phyloP scores from a whole-genome alignment of 2,888 invertebrate species.

The Scaptomyza tumidula region DNA sequence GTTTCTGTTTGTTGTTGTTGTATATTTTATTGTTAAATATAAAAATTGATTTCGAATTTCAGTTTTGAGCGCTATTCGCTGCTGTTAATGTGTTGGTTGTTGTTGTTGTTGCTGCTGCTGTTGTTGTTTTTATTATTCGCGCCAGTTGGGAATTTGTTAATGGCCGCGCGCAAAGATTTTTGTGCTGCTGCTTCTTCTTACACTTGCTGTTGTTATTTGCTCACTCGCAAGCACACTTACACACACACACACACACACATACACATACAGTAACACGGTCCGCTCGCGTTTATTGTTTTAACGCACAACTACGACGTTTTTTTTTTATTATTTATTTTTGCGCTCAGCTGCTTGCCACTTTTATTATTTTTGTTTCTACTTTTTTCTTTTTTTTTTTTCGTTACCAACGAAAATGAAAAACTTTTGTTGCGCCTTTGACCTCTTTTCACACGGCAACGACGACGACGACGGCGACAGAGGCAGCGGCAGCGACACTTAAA shows the following conservation, averaged over 20 bases:
- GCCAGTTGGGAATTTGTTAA: constrained; percentile 57
- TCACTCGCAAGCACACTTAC: constrained; percentile 44
- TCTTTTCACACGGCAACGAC: constrained; percentile 65
- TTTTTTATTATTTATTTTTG: constrained; percentile 64
- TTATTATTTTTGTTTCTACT: constrained; percentile 15
- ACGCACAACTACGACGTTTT: constrained; percentile 78
- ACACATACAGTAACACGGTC: constrained; percentile 21
- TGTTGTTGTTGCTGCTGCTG: constrained; percentile 21
- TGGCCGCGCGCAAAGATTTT: constrained; percentile 64
- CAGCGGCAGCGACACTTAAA: constrained; percentile 48
- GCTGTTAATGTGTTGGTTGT: constrained; percentile 20
- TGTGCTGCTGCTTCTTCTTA: constrained; percentile 44
- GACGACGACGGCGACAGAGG: constrained; percentile 41
- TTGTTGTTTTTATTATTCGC: constrained; percentile 37
- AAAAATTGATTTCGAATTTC: constrained; percentile 73
- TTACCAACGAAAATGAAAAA: constrained; percentile 63
- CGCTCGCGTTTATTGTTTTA: constrained; percentile 68
- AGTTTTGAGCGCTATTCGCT: constrained; percentile 53
- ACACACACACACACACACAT: constrained; percentile 26
- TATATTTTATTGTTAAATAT: constrained; percentile 58
- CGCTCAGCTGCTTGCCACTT: constrained; percentile 70
- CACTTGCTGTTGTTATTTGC: constrained; percentile 64
- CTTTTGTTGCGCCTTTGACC: constrained; percentile 79
- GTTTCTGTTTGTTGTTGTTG: constrained; percentile 34
- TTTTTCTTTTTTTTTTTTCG: constrained; percentile 42